These are phyloP conservation scores for Nemapogon koenigi DNA, from an alignment of 2,888 invertebrate species.

Conservation along the genomic window DNA sequence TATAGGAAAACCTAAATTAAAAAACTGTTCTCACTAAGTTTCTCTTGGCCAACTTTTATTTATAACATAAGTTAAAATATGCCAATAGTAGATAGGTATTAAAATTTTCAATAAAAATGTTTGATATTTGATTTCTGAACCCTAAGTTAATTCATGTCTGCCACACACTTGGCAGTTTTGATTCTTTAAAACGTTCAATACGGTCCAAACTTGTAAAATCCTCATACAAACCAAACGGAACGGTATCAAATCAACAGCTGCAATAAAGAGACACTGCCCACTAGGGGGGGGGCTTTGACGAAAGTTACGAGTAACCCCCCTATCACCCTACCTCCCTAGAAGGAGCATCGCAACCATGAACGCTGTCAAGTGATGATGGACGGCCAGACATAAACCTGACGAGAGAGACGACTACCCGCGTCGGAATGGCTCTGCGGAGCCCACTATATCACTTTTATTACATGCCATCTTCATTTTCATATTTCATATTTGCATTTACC, in stretches of 20 bases:
- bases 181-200: too few relatives aligned
- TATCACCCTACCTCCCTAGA: slow-evolving; percentile 42
- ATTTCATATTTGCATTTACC: slow-evolving; percentile 67
- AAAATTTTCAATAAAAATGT: too few relatives aligned
- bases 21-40: too few relatives aligned
- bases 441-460: slow-evolving; percentile 82
- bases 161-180: too few relatives aligned
- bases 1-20: too few relatives aligned
- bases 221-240: slow-evolving; percentile 34
- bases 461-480: slow-evolving; percentile 74
- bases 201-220: too few relatives aligned
- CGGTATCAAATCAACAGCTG: slow-evolving; percentile 42
- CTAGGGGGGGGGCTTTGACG: slow-evolving; percentile 5
- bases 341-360: slow-evolving; percentile 52
- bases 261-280: slow-evolving; percentile 44
- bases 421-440: slow-evolving; percentile 79
- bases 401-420: slow-evolving; percentile 71
- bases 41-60: too few relatives aligned
- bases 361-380: slow-evolving; percentile 75
- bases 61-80: too few relatives aligned
- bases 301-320: slow-evolving; percentile 14
- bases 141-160: too few relatives aligned
- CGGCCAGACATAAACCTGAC: slow-evolving; percentile 78
- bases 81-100: too few relatives aligned
- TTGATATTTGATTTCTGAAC: too few relatives aligned